Evolutionary conservation across 2,888 invertebrate genomes (phyloP).

Genomic region (Doris montereyensis): DNA sequence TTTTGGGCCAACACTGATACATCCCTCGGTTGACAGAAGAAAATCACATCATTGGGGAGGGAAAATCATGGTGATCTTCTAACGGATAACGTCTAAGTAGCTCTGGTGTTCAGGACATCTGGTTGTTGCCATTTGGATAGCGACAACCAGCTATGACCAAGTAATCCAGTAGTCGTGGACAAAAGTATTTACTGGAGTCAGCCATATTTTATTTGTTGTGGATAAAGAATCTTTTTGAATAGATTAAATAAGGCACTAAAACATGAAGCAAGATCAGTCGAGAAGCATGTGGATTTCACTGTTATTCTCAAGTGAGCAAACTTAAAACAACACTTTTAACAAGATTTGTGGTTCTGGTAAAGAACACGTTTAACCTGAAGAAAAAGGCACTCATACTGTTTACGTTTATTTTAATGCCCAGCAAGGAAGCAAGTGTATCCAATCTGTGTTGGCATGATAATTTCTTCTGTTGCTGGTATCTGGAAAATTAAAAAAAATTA

Average conservation of each 20-base stretch:
- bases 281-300: background rate
- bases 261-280: background rate
- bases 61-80: constrained; percentile 97
- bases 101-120: constrained; percentile 86
- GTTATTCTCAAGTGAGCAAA: background rate
- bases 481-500: no score
- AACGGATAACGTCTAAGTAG: constrained; percentile 91
- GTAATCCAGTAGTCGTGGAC: constrained; percentile 85
- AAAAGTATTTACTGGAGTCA: constrained; percentile 72
- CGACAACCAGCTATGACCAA: constrained; percentile 95
- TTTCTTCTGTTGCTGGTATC: no score
- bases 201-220: constrained; percentile 18
- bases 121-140: constrained; percentile 75
- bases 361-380: constrained; percentile 17
- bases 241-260: constrained; percentile 25
- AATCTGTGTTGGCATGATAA: no score
- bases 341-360: background rate
- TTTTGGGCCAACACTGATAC: constrained; percentile 88
- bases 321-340: background rate
- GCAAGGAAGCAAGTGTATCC: no score
- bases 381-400: constrained; percentile 41
- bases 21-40: constrained; percentile 99
- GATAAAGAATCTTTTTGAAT: no score
- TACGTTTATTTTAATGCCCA: background rate
- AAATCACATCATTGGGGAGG: constrained; percentile 98